Base-by-base conservation (phyloP, 2,888 invertebrate species). In the Lasioglossum oenotherae region DNA sequence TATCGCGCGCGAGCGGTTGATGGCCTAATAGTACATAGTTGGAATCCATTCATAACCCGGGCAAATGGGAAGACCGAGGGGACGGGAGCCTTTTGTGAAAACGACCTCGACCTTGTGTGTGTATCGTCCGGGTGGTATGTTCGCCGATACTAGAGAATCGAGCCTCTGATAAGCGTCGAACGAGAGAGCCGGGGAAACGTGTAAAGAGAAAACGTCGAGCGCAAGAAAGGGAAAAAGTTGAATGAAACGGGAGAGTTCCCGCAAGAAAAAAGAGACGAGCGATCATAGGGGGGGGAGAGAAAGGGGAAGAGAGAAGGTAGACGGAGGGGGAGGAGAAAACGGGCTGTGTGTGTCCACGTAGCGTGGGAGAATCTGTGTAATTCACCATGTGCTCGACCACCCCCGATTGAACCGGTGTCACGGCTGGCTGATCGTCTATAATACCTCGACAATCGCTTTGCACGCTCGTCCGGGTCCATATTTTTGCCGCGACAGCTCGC, bases 1-100 rank as follows among this genome's bases (percentile, higher is more conserved):
- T 85, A 89, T 90, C 90, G 88, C 79, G 74, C 23, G 38, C 35
- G 67, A 35, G 74, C 71, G 79, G 87, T 91, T 91, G 93, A 92
- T 91, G 91, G 91, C 87, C 90, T 91, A 91, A 92, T 92, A 89
- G 91, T 88, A 85, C 89, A 85, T 91, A 90, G 89, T 87, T 88
- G 89, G 80, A 89, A 89, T 89, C 89, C 92, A 93, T 93, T 93
- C 93, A 93, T 91, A 91, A 92, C 85, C 82, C 84, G 78, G 31
- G 80, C 87, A 75, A 88, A 88, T 76, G 81, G 87, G 76, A 75
- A 44, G 41, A 76, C 74, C 27, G 46, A 76, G 81, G 82, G 83
- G 76, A 69, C 74, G 87, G 83, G 69, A 69, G 85, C 83, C 87
- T 84, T 84, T 81, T 80, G 84, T 78, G 69, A 23, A 49, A 46